Conservation (phyloP, 2,888 invertebrate species). For the Trachelus troglodyta region DNA sequence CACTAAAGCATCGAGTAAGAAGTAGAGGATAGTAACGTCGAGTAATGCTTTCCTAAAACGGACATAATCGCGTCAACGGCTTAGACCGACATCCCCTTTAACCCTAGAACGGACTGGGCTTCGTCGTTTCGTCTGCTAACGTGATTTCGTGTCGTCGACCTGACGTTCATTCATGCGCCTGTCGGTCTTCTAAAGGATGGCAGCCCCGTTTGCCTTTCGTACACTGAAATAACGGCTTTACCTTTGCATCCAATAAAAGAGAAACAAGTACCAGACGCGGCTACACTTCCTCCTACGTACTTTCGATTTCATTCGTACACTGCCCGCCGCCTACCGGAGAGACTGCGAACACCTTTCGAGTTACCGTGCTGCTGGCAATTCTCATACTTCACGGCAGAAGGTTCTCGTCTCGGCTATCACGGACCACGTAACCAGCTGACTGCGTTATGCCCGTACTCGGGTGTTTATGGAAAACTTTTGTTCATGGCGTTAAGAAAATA, state of each 20-base stretch:
- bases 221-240: background rate
- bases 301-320: background rate
- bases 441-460: background rate
- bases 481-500: background rate
- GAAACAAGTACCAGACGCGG: background rate
- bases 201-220: background rate
- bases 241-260: background rate
- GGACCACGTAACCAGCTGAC: background rate
- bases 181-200: conserved; percentile 11
- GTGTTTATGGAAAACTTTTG: background rate
- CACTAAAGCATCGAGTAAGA: background rate
- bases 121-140: conserved; percentile 49
- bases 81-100: conserved; percentile 40
- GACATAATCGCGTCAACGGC: conserved; percentile 46
- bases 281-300: background rate
- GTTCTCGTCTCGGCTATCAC: background rate
- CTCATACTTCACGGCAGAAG: background rate
- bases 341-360: background rate
- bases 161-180: conserved; percentile 12
- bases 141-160: conserved; percentile 57
- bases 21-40: background rate
- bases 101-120: conserved; percentile 45
- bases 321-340: background rate
- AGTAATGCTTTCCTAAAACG: conserved; percentile 37
- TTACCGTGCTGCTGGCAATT: background rate